phyloP scores from a whole-genome alignment of 2,888 invertebrate species.

The Cephus nigrinus region DNA sequence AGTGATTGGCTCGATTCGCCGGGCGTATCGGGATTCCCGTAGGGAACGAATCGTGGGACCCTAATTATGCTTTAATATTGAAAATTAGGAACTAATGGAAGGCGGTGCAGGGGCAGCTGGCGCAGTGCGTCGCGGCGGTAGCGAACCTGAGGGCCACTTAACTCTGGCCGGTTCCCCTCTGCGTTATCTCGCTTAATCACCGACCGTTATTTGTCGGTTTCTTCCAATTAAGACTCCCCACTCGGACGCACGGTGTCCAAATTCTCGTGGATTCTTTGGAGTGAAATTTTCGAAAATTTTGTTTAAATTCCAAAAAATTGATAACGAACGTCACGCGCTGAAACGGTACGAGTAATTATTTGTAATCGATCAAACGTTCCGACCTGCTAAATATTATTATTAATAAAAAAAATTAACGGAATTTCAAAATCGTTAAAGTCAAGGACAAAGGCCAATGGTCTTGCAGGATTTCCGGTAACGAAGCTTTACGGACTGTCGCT shows the following conservation, averaged over 20 bases:
- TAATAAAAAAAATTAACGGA: background rate
- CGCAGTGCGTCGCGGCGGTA: slow-evolving; percentile 31
- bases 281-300: background rate
- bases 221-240: slow-evolving; percentile 51
- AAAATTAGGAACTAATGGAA: slow-evolving; percentile 8
- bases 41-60: slow-evolving; percentile 4
- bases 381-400: background rate
- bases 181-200: slow-evolving; percentile 53
- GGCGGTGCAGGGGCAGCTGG: slow-evolving; percentile 1
- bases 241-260: background rate
- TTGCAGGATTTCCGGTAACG: background rate
- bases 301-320: background rate
- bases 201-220: slow-evolving; percentile 53
- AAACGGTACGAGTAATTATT: background rate
- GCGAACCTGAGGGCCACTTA: slow-evolving; percentile 50
- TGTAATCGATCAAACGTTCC: background rate
- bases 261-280: background rate
- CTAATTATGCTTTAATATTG: slow-evolving; percentile 8
- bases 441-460: background rate
- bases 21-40: slow-evolving; percentile 19
- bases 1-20: slow-evolving; percentile 14
- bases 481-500: background rate
- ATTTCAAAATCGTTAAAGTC: background rate
- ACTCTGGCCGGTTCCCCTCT: slow-evolving; percentile 37
- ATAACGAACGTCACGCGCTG: background rate